A percentile compares a stretch with the other conserved stretches of the same genome.
phyloP scores from a whole-genome alignment of 2,113 vertebrate species.

The Nibea coibor region DNA sequence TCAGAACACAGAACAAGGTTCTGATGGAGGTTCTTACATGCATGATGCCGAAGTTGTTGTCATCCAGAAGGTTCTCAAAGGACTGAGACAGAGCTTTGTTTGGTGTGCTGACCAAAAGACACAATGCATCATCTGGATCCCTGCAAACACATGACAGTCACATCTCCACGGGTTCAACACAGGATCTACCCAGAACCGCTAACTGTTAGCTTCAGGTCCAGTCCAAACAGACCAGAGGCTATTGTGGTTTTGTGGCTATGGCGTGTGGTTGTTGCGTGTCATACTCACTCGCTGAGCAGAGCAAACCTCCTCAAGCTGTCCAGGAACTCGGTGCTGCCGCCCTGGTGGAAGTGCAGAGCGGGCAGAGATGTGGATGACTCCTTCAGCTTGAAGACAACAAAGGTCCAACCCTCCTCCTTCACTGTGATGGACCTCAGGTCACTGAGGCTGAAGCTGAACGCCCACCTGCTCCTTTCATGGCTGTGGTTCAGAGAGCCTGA shows the following conservation, averaged over 20 bases:
- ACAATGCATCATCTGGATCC: slow-evolving; percentile 85
- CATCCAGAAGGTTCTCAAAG: slow-evolving; percentile 98
- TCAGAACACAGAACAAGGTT: too few species aligned
- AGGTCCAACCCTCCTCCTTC: slow-evolving; percentile 92
- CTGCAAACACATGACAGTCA: slow-evolving; percentile 72
- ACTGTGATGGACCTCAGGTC: slow-evolving; percentile 92
- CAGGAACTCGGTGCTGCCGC: slow-evolving; percentile 90
- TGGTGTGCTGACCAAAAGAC: slow-evolving; percentile 89
- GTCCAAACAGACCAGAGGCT: too few species aligned
- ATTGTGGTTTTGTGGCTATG: too few species aligned
- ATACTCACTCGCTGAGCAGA: slow-evolving; percentile 91
- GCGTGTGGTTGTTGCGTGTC: background rate
- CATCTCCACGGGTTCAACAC: too few species aligned
- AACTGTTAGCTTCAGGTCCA: too few species aligned
- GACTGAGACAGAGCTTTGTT: slow-evolving; percentile 94
- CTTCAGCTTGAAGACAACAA: slow-evolving; percentile 90
- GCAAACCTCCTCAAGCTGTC: slow-evolving; percentile 90
- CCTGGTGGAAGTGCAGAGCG: slow-evolving; percentile 94
- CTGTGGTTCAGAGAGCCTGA: slow-evolving; percentile 75
- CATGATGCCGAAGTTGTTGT: slow-evolving; percentile 90
- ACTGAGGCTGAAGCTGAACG: slow-evolving; percentile 90
- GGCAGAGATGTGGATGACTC: slow-evolving; percentile 87
- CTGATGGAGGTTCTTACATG: slow-evolving; percentile 83
- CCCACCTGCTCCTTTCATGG: slow-evolving; percentile 88
- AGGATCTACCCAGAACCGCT: too few species aligned